phyloP scores from a whole-genome alignment of 2,113 vertebrate genomes.

The Daubentonia madagascariensis region DNA sequence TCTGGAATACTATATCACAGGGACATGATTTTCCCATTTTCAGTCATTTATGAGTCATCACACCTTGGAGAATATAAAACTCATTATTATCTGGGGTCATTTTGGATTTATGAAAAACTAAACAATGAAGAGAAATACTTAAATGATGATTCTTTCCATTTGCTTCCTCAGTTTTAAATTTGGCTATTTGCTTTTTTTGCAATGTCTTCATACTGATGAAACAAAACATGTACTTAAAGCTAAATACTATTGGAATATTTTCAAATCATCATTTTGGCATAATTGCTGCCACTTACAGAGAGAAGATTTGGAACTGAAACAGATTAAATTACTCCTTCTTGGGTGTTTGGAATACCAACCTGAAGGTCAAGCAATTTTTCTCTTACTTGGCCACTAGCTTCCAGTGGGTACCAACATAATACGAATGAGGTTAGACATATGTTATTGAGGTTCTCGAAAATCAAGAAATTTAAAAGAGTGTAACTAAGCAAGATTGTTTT shows the following conservation, averaged over 20 bases:
- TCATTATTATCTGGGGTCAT: background rate
- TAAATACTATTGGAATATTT: background rate
- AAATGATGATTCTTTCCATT: background rate
- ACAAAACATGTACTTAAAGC: background rate
- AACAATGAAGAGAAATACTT: background rate
- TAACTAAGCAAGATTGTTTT: background rate
- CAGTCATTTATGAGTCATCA: background rate
- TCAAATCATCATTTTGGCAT: background rate
- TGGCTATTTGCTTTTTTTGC: background rate
- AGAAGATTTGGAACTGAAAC: constrained; percentile 1
- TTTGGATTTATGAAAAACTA: background rate
- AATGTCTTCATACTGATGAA: background rate
- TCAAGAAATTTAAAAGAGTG: too few relatives aligned
- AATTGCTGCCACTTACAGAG: background rate
- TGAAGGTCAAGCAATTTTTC: too few relatives aligned
- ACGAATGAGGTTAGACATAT: too few relatives aligned
- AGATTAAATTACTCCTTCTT: too few relatives aligned
- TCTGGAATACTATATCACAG: background rate
- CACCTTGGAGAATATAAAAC: too few relatives aligned
- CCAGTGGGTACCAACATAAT: background rate
- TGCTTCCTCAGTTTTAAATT: background rate
- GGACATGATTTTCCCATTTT: background rate
- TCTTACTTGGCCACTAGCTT: background rate
- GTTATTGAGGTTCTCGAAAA: too few relatives aligned
- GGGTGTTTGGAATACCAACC: too few relatives aligned